These are phyloP conservation scores for Paramormyrops kingsleyae DNA, from an alignment of 2,113 vertebrate genomes.

Conservation along the genomic window DNA sequence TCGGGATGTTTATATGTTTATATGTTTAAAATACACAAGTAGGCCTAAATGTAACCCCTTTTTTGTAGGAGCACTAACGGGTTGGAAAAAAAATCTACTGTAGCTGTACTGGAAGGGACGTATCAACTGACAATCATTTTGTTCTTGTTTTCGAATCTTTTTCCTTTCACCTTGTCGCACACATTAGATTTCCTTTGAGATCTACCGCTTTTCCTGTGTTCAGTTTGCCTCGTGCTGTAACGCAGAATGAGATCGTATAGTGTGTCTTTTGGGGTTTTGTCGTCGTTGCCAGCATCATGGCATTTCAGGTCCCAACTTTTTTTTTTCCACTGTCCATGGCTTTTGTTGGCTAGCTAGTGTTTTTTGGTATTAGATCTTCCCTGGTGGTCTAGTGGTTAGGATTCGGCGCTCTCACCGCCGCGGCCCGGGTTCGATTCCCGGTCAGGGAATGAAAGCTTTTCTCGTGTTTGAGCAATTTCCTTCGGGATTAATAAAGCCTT, in stretches of 20 bases:
- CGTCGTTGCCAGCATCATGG: too few relatives aligned
- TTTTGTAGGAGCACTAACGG: neutral
- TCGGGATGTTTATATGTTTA: neutral
- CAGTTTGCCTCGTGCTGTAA: too few relatives aligned
- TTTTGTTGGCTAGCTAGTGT: neutral
- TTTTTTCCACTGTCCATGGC: too few relatives aligned
- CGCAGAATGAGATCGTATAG: neutral
- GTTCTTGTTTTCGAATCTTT: neutral
- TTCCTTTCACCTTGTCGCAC: too few relatives aligned
- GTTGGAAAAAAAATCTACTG: neutral
- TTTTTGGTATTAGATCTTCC: neutral
- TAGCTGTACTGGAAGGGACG: neutral
- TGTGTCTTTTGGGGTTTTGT: neutral
- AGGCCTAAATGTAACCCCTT: neutral
- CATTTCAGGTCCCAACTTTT: too few relatives aligned
- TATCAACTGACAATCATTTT: neutral
- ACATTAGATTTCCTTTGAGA: too few relatives aligned
- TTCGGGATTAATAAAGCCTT: too few relatives aligned
- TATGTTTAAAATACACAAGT: neutral
- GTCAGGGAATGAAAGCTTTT: conserved; percentile 19
- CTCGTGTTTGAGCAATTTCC: too few relatives aligned
- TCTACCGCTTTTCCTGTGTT: too few relatives aligned
- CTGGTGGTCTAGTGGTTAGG: conserved; percentile 40
- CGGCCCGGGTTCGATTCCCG: conserved; percentile 39
- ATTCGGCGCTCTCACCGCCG: conserved; percentile 39